Evolutionary conservation across 2,113 vertebrate species (phyloP).

Genomic region (Myrmophylax atrothorax): DNA sequence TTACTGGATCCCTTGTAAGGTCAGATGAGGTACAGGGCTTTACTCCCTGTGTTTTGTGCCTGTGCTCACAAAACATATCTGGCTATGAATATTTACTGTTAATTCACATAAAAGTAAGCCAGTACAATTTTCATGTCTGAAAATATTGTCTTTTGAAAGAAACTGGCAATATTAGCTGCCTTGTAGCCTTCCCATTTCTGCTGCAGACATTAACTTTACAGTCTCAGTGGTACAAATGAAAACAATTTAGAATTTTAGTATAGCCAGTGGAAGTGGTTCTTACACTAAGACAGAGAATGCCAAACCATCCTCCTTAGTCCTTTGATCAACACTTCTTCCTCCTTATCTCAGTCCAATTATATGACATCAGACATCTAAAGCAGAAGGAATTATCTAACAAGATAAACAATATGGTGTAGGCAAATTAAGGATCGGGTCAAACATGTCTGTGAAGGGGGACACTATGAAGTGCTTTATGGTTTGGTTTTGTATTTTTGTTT

Average conservation of each 20-base stretch:
- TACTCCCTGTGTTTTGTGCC: background rate
- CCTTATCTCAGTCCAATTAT: background rate
- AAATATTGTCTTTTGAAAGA: background rate
- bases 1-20: slow-evolving; percentile 28
- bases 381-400: background rate
- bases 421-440: background rate
- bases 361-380: background rate
- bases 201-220: background rate
- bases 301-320: background rate
- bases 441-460: background rate
- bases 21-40: slow-evolving; percentile 23
- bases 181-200: background rate
- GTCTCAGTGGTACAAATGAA: background rate
- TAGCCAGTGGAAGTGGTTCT: background rate
- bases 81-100: background rate
- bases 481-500: background rate
- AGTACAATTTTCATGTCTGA: background rate
- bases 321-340: background rate
- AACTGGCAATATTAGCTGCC: background rate
- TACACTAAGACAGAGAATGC: background rate
- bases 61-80: background rate
- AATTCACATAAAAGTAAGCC: background rate
- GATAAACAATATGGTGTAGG: background rate
- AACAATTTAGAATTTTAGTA: background rate
- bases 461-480: background rate